Conservation (phyloP, 2,113 vertebrate species). For the Spizaetus ornatus region DNA sequence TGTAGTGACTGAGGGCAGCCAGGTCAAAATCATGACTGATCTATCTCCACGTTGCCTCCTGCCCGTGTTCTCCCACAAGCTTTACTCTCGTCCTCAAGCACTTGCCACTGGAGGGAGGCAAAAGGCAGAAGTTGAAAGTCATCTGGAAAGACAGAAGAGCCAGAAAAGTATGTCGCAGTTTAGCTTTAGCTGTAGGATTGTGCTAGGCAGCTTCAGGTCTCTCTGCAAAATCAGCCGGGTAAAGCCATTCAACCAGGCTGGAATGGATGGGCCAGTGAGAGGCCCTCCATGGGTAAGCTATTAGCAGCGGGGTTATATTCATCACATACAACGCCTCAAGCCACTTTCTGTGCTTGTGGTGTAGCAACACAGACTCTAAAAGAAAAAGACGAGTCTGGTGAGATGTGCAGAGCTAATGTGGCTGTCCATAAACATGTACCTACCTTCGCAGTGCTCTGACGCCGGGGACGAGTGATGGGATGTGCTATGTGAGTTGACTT, state of each 20-base stretch:
- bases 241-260: slow-evolving; percentile 80
- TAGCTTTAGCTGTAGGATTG: not conserved
- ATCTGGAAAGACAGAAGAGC: slow-evolving; percentile 39
- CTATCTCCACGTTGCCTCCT: slow-evolving; percentile 74
- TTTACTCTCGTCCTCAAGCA: slow-evolving; percentile 77
- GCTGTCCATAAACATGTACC: not conserved
- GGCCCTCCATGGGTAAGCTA: slow-evolving; percentile 80
- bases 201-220: slow-evolving; percentile 42
- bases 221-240: slow-evolving; percentile 77
- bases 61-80: slow-evolving; percentile 48
- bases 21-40: slow-evolving; percentile 71
- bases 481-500: not conserved
- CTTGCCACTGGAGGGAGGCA: slow-evolving; percentile 78
- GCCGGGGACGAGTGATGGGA: not conserved
- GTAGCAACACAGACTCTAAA: not conserved
- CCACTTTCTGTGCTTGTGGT: not conserved
- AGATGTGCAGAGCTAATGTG: not conserved
- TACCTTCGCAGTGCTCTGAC: not conserved
- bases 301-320: not conserved
- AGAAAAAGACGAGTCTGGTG: not conserved
- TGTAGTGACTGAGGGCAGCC: slow-evolving; percentile 65
- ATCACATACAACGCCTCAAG: not conserved
- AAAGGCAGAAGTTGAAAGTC: slow-evolving; percentile 76
- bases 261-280: slow-evolving; percentile 64
- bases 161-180: not conserved